These are phyloP conservation scores for Hippocampus mohnikei DNA, from an alignment of 2,113 vertebrate species.

Conservation along the genomic window DNA sequence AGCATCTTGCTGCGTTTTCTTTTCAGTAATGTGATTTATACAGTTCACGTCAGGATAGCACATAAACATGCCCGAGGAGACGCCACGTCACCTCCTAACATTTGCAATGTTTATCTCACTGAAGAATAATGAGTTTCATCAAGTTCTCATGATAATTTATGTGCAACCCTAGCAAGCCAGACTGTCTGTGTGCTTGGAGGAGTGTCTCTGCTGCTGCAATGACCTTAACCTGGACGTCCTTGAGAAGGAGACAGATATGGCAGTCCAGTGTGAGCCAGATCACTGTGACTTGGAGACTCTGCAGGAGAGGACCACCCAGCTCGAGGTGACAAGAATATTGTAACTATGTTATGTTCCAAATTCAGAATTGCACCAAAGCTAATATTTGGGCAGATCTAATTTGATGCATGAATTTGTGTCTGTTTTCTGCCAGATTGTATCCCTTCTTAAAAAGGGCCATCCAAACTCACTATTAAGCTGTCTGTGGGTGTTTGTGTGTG, in stretches of 20 bases:
- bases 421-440: conserved; percentile 64
- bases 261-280: conserved; percentile 77
- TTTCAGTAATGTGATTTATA: conserved; percentile 34
- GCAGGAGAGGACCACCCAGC: conserved; percentile 72
- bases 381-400: not conserved
- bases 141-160: conserved; percentile 39
- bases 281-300: conserved; percentile 72
- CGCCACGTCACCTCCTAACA: conserved; percentile 26
- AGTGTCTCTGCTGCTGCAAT: conserved; percentile 64
- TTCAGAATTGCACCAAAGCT: conserved; percentile 27
- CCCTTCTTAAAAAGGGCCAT: conserved; percentile 25
- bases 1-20: conserved; percentile 32
- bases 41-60: conserved; percentile 3
- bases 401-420: conserved; percentile 25
- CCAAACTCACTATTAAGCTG: conserved; percentile 33
- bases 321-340: conserved; percentile 75
- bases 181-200: conserved; percentile 62
- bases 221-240: conserved; percentile 67
- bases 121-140: conserved; percentile 31
- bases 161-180: conserved; percentile 65
- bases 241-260: conserved; percentile 75
- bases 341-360: conserved; percentile 16
- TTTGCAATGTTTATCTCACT: conserved; percentile 26
- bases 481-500: conserved; percentile 45
- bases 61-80: conserved; percentile 8